These are phyloP conservation scores for Strix uralensis DNA, from an alignment of 2,113 vertebrate species.

Conservation along the genomic window DNA sequence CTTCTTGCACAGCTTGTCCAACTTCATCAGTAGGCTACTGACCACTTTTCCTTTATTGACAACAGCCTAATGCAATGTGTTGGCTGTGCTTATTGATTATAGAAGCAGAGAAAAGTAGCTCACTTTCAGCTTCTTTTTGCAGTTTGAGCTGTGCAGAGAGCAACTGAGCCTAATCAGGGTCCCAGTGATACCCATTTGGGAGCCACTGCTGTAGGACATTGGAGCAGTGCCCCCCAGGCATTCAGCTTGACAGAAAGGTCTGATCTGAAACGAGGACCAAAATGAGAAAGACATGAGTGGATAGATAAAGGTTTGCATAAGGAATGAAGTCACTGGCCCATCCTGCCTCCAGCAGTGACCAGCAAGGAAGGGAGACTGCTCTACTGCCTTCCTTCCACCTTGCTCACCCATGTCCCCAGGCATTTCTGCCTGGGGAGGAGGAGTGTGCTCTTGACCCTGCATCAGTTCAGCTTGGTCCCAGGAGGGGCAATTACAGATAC, in stretches of 20 bases:
- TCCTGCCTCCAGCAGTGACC: neutral
- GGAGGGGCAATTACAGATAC: neutral
- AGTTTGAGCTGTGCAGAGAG: neutral
- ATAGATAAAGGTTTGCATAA: neutral
- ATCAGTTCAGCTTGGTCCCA: neutral
- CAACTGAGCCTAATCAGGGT: neutral
- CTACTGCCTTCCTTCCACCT: neutral
- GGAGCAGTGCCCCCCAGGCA: neutral
- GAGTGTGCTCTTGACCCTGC: fast-evolving
- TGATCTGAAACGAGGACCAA: neutral
- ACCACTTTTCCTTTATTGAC: fast-evolving
- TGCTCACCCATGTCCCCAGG: neutral
- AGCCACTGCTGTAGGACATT: neutral
- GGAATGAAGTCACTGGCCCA: neutral
- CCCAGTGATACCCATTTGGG: neutral
- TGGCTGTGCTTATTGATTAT: neutral
- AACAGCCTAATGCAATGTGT: neutral
- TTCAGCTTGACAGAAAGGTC: neutral
- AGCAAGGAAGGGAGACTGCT: neutral
- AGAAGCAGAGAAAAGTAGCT: neutral
- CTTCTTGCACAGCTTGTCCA: neutral
- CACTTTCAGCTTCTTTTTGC: neutral
- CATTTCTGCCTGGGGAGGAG: neutral
- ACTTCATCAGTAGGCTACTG: neutral
- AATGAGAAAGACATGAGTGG: neutral